Percentiles rank a stretch among this genome's conserved stretches.
Evolutionary conservation across 2,113 vertebrate species (phyloP).

Genomic region (Cottus gobio): DNA sequence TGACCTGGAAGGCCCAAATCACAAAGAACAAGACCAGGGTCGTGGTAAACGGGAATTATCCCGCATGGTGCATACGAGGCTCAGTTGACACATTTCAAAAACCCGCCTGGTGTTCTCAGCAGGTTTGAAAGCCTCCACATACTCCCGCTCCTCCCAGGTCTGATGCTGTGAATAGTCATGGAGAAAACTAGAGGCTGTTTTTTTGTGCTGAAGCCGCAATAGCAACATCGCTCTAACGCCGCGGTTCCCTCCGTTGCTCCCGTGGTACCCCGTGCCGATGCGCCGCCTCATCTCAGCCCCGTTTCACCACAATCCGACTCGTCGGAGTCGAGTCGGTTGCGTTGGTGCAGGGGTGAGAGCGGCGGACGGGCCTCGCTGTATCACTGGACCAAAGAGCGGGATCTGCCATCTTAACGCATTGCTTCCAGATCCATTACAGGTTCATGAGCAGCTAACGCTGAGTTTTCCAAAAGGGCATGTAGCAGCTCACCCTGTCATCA

Average conservation of each 20-base stretch:
- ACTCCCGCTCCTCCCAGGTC: slow-evolving; percentile 63
- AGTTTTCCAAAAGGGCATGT: slow-evolving; percentile 36
- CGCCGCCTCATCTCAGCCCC: background rate
- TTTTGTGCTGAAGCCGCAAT: slow-evolving; percentile 54
- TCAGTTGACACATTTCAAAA: background rate
- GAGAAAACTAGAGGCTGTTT: slow-evolving; percentile 62
- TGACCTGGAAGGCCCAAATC: background rate
- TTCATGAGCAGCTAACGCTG: slow-evolving; percentile 43
- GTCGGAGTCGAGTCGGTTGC: background rate
- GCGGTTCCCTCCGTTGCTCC: slow-evolving; percentile 66
- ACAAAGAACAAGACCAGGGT: background rate
- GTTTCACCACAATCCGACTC: background rate
- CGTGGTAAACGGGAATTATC: background rate
- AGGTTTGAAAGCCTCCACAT: background rate
- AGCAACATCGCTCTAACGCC: slow-evolving; percentile 55
- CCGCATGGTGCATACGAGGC: background rate
- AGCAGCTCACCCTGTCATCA: slow-evolving; percentile 46
- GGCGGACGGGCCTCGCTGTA: background rate
- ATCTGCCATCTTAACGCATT: slow-evolving; percentile 60
- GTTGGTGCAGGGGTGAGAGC: background rate
- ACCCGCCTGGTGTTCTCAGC: background rate
- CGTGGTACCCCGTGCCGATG: background rate
- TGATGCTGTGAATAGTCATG: slow-evolving; percentile 70
- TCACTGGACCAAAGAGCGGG: slow-evolving; percentile 62
- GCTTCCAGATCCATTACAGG: slow-evolving; percentile 56